Evolutionary conservation across 2,113 vertebrate species (phyloP), one percentile per base, ranked within the genome.

Genomic region (Sterna hirundo): DNA sequence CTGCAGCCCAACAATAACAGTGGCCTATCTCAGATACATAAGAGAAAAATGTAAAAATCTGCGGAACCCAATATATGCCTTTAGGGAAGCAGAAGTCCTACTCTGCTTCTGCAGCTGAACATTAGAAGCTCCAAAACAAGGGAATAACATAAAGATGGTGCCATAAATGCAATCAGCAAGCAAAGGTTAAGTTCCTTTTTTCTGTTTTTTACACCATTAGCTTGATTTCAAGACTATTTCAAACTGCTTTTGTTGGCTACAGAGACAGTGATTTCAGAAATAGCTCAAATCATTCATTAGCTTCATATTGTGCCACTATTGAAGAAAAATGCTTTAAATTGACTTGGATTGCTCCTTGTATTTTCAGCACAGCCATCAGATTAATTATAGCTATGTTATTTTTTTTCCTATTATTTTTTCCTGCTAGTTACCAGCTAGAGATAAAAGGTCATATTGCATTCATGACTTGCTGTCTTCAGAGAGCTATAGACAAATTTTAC

Each of bases 301-400:
- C 22, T 86, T 75, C 60, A 65, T 83, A 87, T 86, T 94, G 72
- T 95, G 60, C 12, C 44, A 68, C 54, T 91, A 32, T 25, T 68
- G 70, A 86, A 80, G 58, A 91, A 86, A 85, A 95, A 92, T 78
- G 38, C 30, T 68, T 71, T 83, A 90, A 86, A 91, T 83, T 86
- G 46, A 32, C 36, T 96, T 86, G 51, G 30, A 81, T 93, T 95
- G 47, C 38, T 87, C 7, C 29, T 94, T 3, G 2, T 65, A 88
- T 81, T 90, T 96, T 94, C 86, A 64, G 74, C 47, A 84, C 15
- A 82, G 42, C 34, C 38, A 77, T 78, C n/a, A 78, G 82, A 95
- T 93, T 97, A 97, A 95, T 95, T 94, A 82, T 36, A 94, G 42
- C 23, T 68, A 72, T 82, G 52, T 32, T 79, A 11, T 62, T 69